A percentile compares a stretch with the other conserved stretches of the same genome.
Conservation (phyloP, 2,113 vertebrate species). For the Protobothrops flavoviridis region DNA sequence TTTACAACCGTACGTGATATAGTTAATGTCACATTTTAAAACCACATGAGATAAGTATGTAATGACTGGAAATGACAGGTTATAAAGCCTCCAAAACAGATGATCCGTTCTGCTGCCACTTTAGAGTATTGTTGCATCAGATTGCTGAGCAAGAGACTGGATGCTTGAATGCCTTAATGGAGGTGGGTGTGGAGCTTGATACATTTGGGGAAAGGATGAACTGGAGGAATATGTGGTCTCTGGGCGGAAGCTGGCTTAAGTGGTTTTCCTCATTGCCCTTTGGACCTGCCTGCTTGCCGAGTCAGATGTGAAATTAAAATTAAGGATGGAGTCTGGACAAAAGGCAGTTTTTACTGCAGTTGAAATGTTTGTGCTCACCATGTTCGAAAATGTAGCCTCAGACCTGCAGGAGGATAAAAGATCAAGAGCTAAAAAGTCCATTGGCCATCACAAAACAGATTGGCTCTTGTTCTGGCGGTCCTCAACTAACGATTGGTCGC, state of each 20-base stretch:
- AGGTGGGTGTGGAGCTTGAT: neutral
- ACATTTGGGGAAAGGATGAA: neutral
- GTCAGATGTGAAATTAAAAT: neutral
- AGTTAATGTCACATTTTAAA: neutral
- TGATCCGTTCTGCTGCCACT: neutral
- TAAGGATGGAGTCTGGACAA: neutral
- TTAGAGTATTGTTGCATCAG: neutral
- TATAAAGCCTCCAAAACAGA: neutral
- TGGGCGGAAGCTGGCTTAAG: neutral
- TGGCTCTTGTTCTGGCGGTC: neutral
- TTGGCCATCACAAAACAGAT: neutral
- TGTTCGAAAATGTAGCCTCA: neutral
- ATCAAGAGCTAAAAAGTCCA: neutral
- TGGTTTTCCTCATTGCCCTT: neutral
- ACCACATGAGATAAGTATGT: neutral
- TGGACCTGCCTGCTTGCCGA: neutral
- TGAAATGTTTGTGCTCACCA: neutral
- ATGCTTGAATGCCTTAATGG: conserved; percentile 5
- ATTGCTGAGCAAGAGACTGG: neutral
- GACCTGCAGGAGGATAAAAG: neutral
- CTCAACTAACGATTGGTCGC: too few species aligned
- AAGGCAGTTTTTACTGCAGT: neutral
- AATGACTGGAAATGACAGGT: neutral
- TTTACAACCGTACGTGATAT: neutral
- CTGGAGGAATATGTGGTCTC: neutral